Percentiles rank a stretch among this genome's conserved stretches.
These are phyloP conservation scores for Saguinus midas DNA, from an alignment of 2,113 vertebrate genomes.

Conservation along the genomic window DNA sequence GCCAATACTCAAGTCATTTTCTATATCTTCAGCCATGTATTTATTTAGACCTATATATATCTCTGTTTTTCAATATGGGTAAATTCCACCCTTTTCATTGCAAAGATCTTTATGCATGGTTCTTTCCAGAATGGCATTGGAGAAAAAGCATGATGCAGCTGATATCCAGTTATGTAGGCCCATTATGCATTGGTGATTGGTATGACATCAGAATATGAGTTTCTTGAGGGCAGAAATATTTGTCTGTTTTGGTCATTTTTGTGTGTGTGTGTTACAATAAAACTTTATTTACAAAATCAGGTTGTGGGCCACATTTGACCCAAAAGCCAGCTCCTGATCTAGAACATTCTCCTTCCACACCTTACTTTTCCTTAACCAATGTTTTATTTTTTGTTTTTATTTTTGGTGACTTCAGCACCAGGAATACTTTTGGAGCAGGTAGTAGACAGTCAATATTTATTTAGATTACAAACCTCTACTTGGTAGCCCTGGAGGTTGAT, in stretches of 20 bases:
- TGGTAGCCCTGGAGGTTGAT: background rate
- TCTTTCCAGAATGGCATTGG: background rate
- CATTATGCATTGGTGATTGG: too few species aligned
- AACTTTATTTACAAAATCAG: background rate
- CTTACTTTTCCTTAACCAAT: too few species aligned
- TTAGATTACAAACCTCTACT: background rate
- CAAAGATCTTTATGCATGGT: background rate
- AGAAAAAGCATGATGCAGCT: background rate
- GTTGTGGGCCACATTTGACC: background rate
- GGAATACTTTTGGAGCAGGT: background rate
- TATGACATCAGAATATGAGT: background rate
- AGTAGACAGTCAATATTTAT: background rate
- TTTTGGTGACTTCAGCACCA: background rate
- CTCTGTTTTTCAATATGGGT: background rate
- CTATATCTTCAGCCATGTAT: rapidly evolving
- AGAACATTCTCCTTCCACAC: too few species aligned
- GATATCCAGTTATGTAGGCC: background rate
- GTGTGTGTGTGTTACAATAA: too few species aligned
- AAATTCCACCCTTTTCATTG: background rate
- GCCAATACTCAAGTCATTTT: background rate
- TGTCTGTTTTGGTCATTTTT: background rate
- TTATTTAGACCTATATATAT: rapidly evolving
- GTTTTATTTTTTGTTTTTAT: too few species aligned
- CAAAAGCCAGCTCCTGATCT: too few species aligned
- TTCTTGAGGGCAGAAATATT: background rate